Evolutionary conservation across 2,113 vertebrate genomes (phyloP), one percentile per base, ranked within the genome.

Genomic region (Tor tambroides): DNA sequence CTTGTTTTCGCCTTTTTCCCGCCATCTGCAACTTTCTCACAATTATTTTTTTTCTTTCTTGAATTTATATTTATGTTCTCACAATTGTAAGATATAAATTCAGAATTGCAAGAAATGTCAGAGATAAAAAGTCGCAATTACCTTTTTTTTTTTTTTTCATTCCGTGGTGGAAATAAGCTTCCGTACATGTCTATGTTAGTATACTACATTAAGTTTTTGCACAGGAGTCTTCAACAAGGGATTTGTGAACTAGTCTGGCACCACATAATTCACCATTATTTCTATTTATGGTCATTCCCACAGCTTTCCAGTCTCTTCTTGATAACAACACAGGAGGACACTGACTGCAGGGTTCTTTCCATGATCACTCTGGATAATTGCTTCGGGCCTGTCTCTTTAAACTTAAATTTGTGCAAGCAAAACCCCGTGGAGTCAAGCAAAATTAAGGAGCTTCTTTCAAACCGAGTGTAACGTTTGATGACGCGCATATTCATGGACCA

Each of bases 261-360:
- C 23, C 38, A 14, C 46, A 30, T 21, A 30, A 30, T 77, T 77
- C 28, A 56, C 5, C 23, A 26, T 76, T 26, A 76, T 43, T 15
- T 46, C n/a, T 76, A 46, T 75, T 26, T 46, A 75, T 76, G 72
- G 41, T 76, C 5, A 76, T 76, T 76, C 14, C 71, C 72, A 75
- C 38, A 75, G 38, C n/a, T 75, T 75, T 26, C 5, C 23, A 26
- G 23, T 75, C 72, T 75, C 72, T 46, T 26, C 26, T 26, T 75
- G 71, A 74, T 75, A 43, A 75, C 38, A n/a, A n/a, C 71, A 43
- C 72, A 14, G 72, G 12, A 75, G 38, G 38, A 75, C 38, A 26
- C 35, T 75, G 72, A 6, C 38, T 4, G 11, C 38, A 43, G 72
- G 26, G 38, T 75, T 75, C 23, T 75, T 43, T 75, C 72, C 72